Percentiles rank a stretch among this genome's conserved stretches.
Evolutionary conservation across 2,888 invertebrate species (phyloP).

Genomic region (Mantis religiosa): DNA sequence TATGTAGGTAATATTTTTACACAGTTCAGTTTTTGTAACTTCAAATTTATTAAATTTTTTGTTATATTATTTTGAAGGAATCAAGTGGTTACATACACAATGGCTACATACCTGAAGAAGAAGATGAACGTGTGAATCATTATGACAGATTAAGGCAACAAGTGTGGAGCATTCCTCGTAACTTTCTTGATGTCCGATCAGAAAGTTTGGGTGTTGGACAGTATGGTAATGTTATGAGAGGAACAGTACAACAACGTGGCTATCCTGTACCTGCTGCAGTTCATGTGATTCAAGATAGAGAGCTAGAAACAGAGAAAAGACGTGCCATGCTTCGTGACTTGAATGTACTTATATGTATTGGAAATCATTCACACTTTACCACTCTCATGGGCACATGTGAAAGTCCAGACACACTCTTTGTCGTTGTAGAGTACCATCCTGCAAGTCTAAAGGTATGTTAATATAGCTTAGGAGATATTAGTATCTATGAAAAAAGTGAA

Average conservation of each 20-base stretch:
- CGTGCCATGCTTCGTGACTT: conserved; percentile 61
- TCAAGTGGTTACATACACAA: conserved; percentile 51
- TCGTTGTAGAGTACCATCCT: conserved; percentile 66
- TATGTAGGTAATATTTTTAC: too few relatives aligned
- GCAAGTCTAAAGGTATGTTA: conserved; percentile 58
- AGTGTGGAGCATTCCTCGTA: conserved; percentile 69
- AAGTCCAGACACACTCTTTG: conserved; percentile 67
- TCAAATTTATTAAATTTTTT: conserved; percentile 8
- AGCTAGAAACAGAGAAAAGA: conserved; percentile 49
- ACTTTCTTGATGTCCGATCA: conserved; percentile 65
- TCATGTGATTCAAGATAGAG: conserved; percentile 61
- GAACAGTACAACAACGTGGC: conserved; percentile 61
- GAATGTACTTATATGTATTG: conserved; percentile 64
- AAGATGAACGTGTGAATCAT: conserved; percentile 58
- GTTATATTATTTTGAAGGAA: conserved; percentile 46
- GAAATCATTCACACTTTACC: conserved; percentile 67
- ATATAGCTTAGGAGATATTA: too few relatives aligned
- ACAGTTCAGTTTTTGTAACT: not conserved
- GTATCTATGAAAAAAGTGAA: too few relatives aligned
- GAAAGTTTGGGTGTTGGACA: conserved; percentile 68
- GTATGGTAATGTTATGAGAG: conserved; percentile 74
- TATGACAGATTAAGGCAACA: conserved; percentile 72
- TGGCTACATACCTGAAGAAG: conserved; percentile 68
- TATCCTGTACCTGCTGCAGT: conserved; percentile 54
- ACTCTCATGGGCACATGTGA: conserved; percentile 76